A percentile compares a stretch with the other conserved stretches of the same genome.
phyloP scores from a whole-genome alignment of 2,797 vertebrate genomes.

The Borostomias antarcticus region DNA sequence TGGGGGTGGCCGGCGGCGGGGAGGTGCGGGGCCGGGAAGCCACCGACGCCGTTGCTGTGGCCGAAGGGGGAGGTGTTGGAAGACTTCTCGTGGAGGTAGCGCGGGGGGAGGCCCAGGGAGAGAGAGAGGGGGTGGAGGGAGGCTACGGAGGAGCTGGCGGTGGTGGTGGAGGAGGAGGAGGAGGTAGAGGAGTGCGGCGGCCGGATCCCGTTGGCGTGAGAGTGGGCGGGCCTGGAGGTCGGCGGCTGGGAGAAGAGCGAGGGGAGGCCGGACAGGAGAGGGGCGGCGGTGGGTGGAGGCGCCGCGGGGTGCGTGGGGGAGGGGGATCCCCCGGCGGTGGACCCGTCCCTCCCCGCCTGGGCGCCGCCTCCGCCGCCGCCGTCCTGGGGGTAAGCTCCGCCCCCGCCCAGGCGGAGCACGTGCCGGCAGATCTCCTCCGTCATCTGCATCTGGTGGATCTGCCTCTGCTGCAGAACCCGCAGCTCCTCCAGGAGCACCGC shows the following conservation, averaged over 20 bases:
- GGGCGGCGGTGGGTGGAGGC: constrained; percentile 58
- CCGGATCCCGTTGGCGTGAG: constrained; percentile 60
- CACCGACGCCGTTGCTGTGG: constrained; percentile 64
- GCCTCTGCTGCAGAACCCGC: constrained; percentile 87
- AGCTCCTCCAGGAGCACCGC: constrained; percentile 91
- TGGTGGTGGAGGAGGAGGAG: constrained; percentile 65
- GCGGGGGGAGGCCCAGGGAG: constrained; percentile 73
- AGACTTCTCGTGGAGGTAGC: constrained; percentile 81
- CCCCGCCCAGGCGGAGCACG: constrained; percentile 86
- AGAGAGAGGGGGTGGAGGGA: constrained; percentile 75
- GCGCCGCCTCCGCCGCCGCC: no score
- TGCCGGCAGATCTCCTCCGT: constrained; percentile 92
- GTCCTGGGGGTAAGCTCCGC: constrained; percentile 71
- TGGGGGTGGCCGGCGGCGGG: constrained; percentile 66
- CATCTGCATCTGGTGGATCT: constrained; percentile 96
- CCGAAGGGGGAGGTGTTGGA: constrained; percentile 69
- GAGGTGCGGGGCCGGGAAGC: constrained; percentile 68
- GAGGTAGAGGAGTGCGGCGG: constrained; percentile 44
- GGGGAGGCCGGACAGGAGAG: constrained; percentile 66
- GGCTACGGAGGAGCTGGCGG: constrained; percentile 66
- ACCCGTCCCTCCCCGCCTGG: constrained; percentile 54
- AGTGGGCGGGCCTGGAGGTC: constrained; percentile 64
- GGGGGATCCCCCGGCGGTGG: constrained; percentile 61
- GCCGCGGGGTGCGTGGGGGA: constrained; percentile 71
- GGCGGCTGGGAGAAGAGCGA: constrained; percentile 68